Percentiles rank a stretch among this genome's conserved stretches.
These are phyloP conservation scores for Digitonthophagus gazella DNA, from an alignment of 2,888 invertebrate genomes.

Conservation along the genomic window DNA sequence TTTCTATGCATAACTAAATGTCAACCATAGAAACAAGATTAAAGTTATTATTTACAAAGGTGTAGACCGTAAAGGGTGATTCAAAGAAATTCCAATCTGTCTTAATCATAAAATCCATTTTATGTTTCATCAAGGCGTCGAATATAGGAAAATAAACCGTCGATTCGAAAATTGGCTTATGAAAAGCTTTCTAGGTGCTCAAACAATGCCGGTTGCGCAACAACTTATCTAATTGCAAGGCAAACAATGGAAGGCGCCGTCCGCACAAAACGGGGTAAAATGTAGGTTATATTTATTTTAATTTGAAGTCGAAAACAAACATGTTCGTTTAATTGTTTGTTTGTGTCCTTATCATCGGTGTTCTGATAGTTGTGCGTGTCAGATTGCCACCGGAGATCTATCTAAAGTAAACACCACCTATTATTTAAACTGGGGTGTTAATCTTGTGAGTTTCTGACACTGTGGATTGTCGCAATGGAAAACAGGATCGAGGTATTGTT, in stretches of 20 bases:
- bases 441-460: neutral
- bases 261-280: conserved; percentile 7
- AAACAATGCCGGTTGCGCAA: neutral
- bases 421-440: neutral
- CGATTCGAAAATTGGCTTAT: neutral
- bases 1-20: no score
- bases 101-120: neutral
- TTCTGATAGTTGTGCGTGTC: neutral
- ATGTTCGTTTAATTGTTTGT: neutral
- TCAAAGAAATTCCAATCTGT: neutral
- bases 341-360: neutral
- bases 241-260: conserved; percentile 16
- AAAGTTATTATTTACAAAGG: no score
- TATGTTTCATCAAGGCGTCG: neutral
- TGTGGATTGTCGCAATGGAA: neutral
- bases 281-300: conserved; percentile 11
- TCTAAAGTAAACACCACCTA: neutral
- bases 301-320: conserved; percentile 10
- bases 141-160: neutral
- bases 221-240: neutral
- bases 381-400: neutral
- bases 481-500: neutral
- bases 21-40: no score
- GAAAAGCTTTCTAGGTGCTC: neutral
- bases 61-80: neutral